Evolutionary conservation across 2,888 invertebrate genomes (phyloP), one percentile per base, ranked within the genome.

Genomic region (Ligdia adustata): DNA sequence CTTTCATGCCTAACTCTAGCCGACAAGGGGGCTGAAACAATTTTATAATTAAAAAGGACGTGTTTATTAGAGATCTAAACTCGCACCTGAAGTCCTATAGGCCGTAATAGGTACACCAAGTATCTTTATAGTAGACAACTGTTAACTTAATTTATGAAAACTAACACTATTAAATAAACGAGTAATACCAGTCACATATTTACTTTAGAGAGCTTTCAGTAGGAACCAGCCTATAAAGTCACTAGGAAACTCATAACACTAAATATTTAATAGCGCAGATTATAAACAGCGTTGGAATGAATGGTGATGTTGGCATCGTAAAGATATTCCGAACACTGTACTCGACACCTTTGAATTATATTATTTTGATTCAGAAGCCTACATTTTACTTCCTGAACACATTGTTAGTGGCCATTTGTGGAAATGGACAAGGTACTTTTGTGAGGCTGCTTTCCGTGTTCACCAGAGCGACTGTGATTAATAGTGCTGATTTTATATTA

Each of bases 251-350:
- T 35, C 37, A 27, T 37, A 37, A 37, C 27, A 37, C 11, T 37
- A 37, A 37, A 37, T 27, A 37, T 37, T 15, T 9, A 37, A 27
- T n/a, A 20, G 28, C 41, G 6, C 22, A 48, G 45, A 48, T 55
- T 40, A 52, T 13, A 53, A 35, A 26, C 43, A 27, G 38, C 41
- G 20, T 5, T 24, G n/a, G n/a, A 27, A 40, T 38, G 22, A 35
- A 50, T 46, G 47, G 26, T 46, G 52, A 58, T 37, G 50, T 45
- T 42, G 35, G 20, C 16, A 27, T 41, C 53, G 41, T 54, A 59
- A 59, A 57, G 48, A 61, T 55, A 52, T 43, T 44, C 48, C 31
- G 43, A 50, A 55, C 56, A 57, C 32, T 27, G 52, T 49, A 29
- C 35, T 14, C 33, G 39, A 47, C 49, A 34, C 44, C 33, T 39